phyloP scores from a whole-genome alignment of 1,140 invertebrate species.

The Pygmarrhopalites habei region DNA sequence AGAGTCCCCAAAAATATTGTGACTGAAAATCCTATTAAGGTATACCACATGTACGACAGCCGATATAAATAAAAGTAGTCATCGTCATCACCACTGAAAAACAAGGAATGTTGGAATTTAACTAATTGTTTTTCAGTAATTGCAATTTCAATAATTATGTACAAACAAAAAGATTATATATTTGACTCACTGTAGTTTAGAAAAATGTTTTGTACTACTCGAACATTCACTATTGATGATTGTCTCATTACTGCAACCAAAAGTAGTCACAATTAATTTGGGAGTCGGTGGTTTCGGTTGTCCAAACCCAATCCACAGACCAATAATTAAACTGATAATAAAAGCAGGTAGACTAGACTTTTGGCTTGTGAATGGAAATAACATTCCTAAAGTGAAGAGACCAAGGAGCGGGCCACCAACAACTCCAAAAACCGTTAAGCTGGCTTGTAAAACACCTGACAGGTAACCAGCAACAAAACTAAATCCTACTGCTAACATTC shows the following conservation, averaged over 20 bases:
- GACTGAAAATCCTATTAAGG: conserved; percentile 58
- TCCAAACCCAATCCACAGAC: conserved; percentile 80
- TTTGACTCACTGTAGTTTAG: background rate
- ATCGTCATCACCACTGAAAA: background rate
- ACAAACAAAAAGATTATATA: background rate
- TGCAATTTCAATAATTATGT: background rate
- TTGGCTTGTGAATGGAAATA: conserved; percentile 56
- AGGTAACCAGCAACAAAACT: conserved; percentile 66
- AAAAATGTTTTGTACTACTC: background rate
- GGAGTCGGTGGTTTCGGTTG: conserved; percentile 57
- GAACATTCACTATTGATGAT: background rate
- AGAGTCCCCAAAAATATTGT: conserved; percentile 61
- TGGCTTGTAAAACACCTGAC: conserved; percentile 63
- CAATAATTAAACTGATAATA: conserved; percentile 57
- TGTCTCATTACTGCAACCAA: conserved; percentile 15
- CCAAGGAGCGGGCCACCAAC: conserved; percentile 71
- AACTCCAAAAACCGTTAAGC: conserved; percentile 69
- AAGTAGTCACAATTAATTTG: conserved; percentile 46
- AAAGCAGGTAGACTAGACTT: conserved; percentile 60
- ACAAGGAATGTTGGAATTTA: background rate
- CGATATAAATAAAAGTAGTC: conserved; percentile 62
- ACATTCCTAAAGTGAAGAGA: conserved; percentile 72
- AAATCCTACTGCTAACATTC: conserved; percentile 59
- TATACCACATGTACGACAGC: conserved; percentile 83
- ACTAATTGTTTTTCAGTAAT: background rate